phyloP scores from a whole-genome alignment of 2,888 invertebrate species.

The Hirtodrosophila trivittata region DNA sequence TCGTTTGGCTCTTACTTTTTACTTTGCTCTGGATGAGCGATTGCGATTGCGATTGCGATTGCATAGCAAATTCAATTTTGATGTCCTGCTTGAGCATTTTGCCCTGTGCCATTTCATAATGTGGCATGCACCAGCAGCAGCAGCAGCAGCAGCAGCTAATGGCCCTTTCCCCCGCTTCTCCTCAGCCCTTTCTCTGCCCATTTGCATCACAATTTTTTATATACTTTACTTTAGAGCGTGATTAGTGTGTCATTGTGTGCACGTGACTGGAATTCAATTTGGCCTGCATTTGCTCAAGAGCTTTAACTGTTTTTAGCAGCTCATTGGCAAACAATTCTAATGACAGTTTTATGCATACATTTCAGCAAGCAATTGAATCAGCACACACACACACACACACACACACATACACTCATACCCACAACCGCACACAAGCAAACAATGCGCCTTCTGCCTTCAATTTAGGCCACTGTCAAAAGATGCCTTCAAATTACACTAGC shows the following conservation, averaged over 20 bases:
- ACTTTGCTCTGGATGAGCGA: constrained; percentile 7
- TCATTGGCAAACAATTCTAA: constrained; percentile 65
- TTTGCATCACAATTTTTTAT: constrained; percentile 1
- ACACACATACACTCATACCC: neutral
- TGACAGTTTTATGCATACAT: constrained; percentile 49
- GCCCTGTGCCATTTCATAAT: constrained; percentile 63
- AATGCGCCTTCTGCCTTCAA: constrained; percentile 6
- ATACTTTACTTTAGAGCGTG: constrained; percentile 44
- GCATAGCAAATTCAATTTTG: constrained; percentile 73
- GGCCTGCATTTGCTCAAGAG: constrained; percentile 15
- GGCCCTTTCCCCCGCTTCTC: constrained; percentile 1
- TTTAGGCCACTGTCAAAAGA: constrained; percentile 24
- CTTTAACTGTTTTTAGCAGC: constrained; percentile 42
- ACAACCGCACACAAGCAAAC: constrained; percentile 7
- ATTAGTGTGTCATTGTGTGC: constrained; percentile 71
- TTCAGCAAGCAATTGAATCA: constrained; percentile 21
- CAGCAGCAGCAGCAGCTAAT: constrained; percentile 56
- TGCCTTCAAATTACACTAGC: constrained; percentile 23
- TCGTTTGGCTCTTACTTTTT: constrained; percentile 8
- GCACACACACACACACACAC: neutral
- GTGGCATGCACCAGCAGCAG: constrained; percentile 53
- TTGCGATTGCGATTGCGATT: constrained; percentile 31
- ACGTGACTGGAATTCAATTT: constrained; percentile 70
- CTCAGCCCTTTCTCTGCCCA: neutral
- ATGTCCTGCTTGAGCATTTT: constrained; percentile 57